Evolutionary conservation across 2,113 vertebrate species (phyloP).

Genomic region (Lycaon pictus): DNA sequence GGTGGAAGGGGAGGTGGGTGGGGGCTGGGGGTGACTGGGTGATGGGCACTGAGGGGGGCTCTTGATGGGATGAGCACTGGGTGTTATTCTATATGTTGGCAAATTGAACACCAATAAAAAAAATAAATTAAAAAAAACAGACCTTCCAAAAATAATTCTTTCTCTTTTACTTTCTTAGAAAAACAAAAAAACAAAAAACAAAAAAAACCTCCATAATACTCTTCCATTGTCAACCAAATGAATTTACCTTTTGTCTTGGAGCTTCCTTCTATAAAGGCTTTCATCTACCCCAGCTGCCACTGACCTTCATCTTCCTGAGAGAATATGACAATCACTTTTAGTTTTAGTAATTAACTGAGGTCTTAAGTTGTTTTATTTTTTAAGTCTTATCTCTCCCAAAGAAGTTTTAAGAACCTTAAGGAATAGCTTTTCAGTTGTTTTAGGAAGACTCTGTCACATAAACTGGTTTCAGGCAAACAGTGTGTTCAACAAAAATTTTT

Average conservation of each 20-base stretch:
- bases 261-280: neutral
- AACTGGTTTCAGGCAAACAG: neutral
- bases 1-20: no score
- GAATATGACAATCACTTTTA: neutral
- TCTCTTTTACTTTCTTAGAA: neutral
- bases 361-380: neutral
- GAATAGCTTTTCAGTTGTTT: neutral
- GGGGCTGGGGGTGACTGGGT: no score
- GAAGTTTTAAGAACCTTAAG: neutral
- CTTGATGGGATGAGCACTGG: no score
- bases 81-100: no score
- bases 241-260: neutral
- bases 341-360: neutral
- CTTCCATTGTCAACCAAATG: neutral
- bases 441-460: neutral
- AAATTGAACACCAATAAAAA: no score
- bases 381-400: neutral
- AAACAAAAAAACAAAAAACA: no score
- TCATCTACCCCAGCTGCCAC: fast-evolving
- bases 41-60: no score
- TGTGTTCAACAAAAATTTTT: neutral
- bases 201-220: neutral
- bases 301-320: neutral
- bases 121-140: no score
- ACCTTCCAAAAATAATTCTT: neutral